Conservation (phyloP, 2,113 vertebrate genomes). For the Budorcas taxicolor region DNA sequence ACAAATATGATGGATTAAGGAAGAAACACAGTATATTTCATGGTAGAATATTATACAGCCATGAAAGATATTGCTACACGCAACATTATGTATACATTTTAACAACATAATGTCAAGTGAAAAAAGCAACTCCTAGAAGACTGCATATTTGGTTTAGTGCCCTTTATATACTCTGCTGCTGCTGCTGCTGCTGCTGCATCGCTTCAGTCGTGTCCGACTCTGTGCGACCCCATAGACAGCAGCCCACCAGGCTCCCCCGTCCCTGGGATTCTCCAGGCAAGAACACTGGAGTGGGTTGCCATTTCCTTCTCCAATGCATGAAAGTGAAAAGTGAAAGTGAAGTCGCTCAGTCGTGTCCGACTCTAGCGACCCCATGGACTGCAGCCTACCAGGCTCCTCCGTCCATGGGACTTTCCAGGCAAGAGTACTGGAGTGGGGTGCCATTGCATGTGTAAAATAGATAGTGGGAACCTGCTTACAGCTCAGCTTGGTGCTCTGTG, state of each 20-base stretch:
- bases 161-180: neutral
- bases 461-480: neutral
- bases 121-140: neutral
- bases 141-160: neutral
- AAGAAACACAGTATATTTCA: neutral
- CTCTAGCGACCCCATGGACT: no score
- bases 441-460: neutral
- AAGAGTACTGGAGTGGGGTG: no score
- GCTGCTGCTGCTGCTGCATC: no score
- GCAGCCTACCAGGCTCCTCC: no score
- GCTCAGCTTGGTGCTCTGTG: neutral
- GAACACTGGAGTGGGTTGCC: no score
- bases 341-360: no score
- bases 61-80: neutral
- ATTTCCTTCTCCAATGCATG: no score
- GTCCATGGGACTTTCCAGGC: no score
- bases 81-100: neutral
- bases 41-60: neutral
- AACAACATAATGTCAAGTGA: neutral
- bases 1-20: neutral
- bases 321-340: no score
- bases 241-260: no score
- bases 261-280: no score
- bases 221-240: fast-evolving
- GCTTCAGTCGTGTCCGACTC: no score